Evolutionary conservation across 2,888 invertebrate genomes (phyloP), one percentile per base, ranked within the genome.

Genomic region (Petrolisthes manimaculis): DNA sequence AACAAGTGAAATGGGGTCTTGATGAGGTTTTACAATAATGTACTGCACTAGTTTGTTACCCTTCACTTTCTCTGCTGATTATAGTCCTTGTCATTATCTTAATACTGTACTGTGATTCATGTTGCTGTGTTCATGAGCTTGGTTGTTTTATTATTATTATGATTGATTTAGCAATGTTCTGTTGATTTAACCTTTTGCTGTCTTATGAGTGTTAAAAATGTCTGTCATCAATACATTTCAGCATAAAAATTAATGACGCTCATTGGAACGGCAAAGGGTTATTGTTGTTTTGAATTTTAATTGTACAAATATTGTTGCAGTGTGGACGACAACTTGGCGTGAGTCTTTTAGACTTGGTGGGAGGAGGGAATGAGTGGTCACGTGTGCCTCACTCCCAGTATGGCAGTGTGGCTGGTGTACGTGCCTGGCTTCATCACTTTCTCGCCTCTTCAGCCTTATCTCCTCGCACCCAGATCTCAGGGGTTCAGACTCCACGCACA

Each of bases 321-420:
- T 90, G 90, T 84, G 90, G 90, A 5, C 83, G 86, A 18, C 88
- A 90, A n/a, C 79, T 90, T 6, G 90, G 88, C 6, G 90, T 90
- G 56, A 90, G 88, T 24, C 77, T 90, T 1, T 84, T 90, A 61
- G 90, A 90, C 54, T 24, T 88, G 37, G 82, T 89, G 18, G 83
- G 85, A 24, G 71, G 80, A 78, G 81, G 85, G 24, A 71, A 83
- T 61, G 78, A 78, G 37, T 83, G 86, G 83, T 90, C 90, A 37
- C 84, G 90, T 5, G 21, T 90, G 53, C 90, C 90, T 6, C 86
- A 86, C 21, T 90, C 90, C 5, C 90, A 88, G 81, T 90, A 90
- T 61, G 84, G 86, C 6, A 89, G 78, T 56, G 53, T 89, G 55
- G 86, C 83, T 54, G 90, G 90, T 14, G 90, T 90, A 5, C 53